A percentile compares a stretch with the other conserved stretches of the same genome.
phyloP scores from a whole-genome alignment of 92 coral and sea anemone genomes.

The Palythoa grandiflora region DNA sequence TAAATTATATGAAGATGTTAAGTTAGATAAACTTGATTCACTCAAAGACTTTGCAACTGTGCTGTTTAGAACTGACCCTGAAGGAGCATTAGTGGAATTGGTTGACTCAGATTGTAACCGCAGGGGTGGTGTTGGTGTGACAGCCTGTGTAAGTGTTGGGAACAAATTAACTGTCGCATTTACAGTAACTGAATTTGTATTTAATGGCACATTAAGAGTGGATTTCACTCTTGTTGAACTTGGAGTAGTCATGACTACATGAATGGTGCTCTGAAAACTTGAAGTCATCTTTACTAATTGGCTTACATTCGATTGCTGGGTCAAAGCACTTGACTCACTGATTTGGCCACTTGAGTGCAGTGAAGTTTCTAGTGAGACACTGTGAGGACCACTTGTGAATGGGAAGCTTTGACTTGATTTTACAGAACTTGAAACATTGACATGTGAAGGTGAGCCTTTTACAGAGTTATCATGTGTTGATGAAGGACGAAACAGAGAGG shows the following conservation, averaged over 20 bases:
- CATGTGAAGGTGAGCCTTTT: neutral
- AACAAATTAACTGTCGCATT: neutral
- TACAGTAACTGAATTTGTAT: neutral
- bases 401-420: neutral
- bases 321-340: neutral
- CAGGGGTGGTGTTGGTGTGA: conserved; percentile 25
- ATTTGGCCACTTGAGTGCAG: neutral
- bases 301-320: neutral
- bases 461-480: neutral
- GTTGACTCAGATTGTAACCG: neutral
- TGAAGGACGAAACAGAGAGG: neutral
- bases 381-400: neutral
- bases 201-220: neutral
- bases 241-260: no score
- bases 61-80: neutral
- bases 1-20: neutral
- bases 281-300: neutral
- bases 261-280: neutral
- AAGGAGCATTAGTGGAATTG: neutral
- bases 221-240: neutral
- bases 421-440: neutral
- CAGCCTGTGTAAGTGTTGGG: conserved; percentile 1
- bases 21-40: neutral
- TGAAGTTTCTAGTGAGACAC: neutral
- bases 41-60: neutral